Conservation (phyloP, 1,140 invertebrate species). For the Atta cephalotes region DNA sequence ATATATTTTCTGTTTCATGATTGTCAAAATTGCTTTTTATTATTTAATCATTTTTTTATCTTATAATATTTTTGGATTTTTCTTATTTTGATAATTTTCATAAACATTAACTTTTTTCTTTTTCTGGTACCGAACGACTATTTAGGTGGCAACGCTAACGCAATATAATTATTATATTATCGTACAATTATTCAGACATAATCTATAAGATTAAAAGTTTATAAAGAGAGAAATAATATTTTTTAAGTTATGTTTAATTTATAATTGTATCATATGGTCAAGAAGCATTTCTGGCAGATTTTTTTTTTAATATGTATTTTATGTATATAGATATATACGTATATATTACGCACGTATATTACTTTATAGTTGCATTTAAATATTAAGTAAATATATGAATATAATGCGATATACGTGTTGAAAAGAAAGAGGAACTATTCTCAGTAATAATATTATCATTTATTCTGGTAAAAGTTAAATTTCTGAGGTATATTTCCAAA, state of each 20-base stretch:
- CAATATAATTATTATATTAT: background rate
- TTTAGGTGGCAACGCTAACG: too few species aligned
- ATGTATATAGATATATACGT: slow-evolving; percentile 9
- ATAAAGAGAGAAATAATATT: background rate
- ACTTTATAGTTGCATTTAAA: slow-evolving; percentile 34
- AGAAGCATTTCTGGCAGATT: slow-evolving; percentile 1
- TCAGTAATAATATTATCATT: slow-evolving; percentile 29
- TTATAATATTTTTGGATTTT: too few species aligned
- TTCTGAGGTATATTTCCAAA: slow-evolving; percentile 35
- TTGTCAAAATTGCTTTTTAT: too few species aligned
- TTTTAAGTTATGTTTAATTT: slow-evolving; percentile 26
- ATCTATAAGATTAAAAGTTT: slow-evolving; percentile 2
- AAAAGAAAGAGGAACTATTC: slow-evolving; percentile 3
- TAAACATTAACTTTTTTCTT: too few species aligned
- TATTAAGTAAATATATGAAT: slow-evolving; percentile 23
- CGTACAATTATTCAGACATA: slow-evolving; percentile 33
- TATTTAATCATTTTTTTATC: too few species aligned
- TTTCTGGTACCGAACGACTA: too few species aligned
- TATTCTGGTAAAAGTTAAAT: slow-evolving; percentile 24
- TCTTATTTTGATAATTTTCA: too few species aligned
- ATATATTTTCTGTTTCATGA: too few species aligned
- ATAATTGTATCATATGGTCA: background rate
- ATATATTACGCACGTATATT: slow-evolving; percentile 24
- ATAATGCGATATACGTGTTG: slow-evolving; percentile 20
- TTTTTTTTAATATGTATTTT: slow-evolving; percentile 26